Conservation (phyloP, 2,888 invertebrate genomes). For the Arenicola marina region DNA sequence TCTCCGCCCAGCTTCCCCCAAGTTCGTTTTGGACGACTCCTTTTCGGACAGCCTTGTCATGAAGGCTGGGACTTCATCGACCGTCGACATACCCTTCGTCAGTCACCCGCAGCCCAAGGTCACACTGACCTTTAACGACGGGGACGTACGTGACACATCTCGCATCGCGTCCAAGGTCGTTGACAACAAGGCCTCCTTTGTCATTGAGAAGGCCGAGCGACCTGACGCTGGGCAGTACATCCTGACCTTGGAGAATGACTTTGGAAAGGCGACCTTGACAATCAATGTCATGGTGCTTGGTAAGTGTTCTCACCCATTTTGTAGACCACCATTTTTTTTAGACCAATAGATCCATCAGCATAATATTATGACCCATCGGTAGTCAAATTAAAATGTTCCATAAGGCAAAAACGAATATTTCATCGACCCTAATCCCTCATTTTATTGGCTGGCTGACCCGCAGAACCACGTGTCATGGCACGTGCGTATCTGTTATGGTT, state of each 20-base stretch:
- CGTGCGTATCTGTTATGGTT: too few species aligned
- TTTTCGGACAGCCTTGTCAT: conserved; percentile 32
- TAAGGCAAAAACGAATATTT: too few species aligned
- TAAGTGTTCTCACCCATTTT: conserved; percentile 45
- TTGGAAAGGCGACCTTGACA: conserved; percentile 49
- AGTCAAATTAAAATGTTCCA: too few species aligned
- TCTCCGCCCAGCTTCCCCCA: conserved; percentile 28
- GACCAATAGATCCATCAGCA: too few species aligned
- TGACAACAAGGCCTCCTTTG: conserved; percentile 18
- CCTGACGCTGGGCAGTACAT: conserved; percentile 35
- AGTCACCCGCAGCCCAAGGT: conserved; percentile 32
- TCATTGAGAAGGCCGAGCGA: conserved; percentile 24
- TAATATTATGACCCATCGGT: too few species aligned
- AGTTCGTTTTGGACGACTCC: conserved; percentile 28
- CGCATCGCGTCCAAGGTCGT: conserved; percentile 13
- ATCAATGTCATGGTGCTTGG: conserved; percentile 63
- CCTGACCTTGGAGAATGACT: conserved; percentile 26
- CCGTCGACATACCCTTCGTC: conserved; percentile 35
- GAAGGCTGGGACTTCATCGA: conserved; percentile 34
- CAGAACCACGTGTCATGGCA: too few species aligned
- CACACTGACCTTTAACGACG: conserved; percentile 28
- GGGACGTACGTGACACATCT: conserved; percentile 24
- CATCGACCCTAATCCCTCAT: too few species aligned
- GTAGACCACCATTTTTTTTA: too few species aligned
- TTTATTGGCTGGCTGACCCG: too few species aligned